Evolutionary conservation across 1,140 invertebrate species (phyloP), one percentile per base, ranked within the genome.

Genomic region (Bombus breviceps): DNA sequence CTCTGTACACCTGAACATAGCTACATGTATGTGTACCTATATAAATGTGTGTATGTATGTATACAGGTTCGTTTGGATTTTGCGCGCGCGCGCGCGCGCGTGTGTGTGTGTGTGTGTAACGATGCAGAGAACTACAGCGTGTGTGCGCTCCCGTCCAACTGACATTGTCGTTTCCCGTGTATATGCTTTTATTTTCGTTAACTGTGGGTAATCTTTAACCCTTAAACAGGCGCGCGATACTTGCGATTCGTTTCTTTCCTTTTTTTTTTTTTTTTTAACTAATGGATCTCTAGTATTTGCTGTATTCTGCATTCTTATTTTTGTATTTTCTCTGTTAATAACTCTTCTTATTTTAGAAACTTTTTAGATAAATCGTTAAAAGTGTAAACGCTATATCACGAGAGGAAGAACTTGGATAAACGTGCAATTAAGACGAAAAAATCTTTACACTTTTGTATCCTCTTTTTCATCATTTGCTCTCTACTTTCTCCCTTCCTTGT

Each of bases 371-470:
- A 73, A 81, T 53, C 69, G 83, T 85, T 43, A 57, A 81, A 59
- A 62, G 47, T 41, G 73, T 69, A 59, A 85, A 64, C 69, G 77
- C 53, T 74, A 62, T 32, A 81, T 81, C 76, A 41, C 68, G 78
- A 81, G 77, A 81, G 83, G 83, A 85, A 85, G 83, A 85, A 85
- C 77, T 85, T 85, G 83, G 83, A 81, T 80, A 85, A 80, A 80
- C 83, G 83, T 81, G 78, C 77, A 73, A 47, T 71, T 34, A 53
- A 73, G 43, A 59, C 34, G 53, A 85, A 39, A 73, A 66, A 53
- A 53, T 43, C 22, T 47, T 43, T 59, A 62, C 37, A 15, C n/a
- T 28, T 32, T 47, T 41, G 9, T 77, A 57, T 82, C 12, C 22
- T 81, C 13, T 41, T 32, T 32, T 43, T 43, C 12, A 13, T 15